Evolutionary conservation across 2,888 invertebrate genomes (phyloP), one percentile per base, ranked within the genome.

Genomic region (Holacanthella duospinosa): DNA sequence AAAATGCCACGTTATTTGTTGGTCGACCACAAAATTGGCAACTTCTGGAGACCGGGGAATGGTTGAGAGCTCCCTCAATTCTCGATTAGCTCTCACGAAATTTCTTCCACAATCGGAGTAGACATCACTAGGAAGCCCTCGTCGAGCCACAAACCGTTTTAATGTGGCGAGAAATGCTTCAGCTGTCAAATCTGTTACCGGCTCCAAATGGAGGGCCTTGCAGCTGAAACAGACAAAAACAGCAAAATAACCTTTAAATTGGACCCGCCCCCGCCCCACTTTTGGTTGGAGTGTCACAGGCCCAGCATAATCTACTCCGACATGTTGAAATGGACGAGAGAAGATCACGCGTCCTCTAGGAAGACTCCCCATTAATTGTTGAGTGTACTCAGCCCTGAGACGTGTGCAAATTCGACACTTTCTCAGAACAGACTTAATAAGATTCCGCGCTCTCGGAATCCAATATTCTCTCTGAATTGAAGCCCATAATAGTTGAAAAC

Each of bases 221-320:
- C 74, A 74, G 1, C 64, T 48, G 29, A 75, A 62, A 59, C 75
- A 74, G 21, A 74, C 65, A 57, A 74, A 75, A 44, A 75, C 9
- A 57, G 70, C 69, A 25, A 75, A 57, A 67, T 74, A 75, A 2
- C 57, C 59, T 62, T 74, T 74, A 1, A 64, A 64, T 24, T 58
- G 36, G 28, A 64, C 62, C 2, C 61, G 28, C 12, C 65, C 66
- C 63, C 74, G 44, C 3, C 65, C 59, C 9, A 55, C 54, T 26
- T 64, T 61, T 54, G 69, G 66, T 24, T 36, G 48, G 16, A 65
- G 27, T 19, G 60, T 44, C 64, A 69, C 55, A 64, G 68, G 61
- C 29, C 63, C 69, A 9, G 68, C 66, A 43, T 59, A 69, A 21
- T 70, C 68, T 1, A 68, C 64, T 9, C 71, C 71, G 27, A 63